phyloP scores from a whole-genome alignment of 2,888 invertebrate species.

The Lepidocyrtinus sp. region DNA sequence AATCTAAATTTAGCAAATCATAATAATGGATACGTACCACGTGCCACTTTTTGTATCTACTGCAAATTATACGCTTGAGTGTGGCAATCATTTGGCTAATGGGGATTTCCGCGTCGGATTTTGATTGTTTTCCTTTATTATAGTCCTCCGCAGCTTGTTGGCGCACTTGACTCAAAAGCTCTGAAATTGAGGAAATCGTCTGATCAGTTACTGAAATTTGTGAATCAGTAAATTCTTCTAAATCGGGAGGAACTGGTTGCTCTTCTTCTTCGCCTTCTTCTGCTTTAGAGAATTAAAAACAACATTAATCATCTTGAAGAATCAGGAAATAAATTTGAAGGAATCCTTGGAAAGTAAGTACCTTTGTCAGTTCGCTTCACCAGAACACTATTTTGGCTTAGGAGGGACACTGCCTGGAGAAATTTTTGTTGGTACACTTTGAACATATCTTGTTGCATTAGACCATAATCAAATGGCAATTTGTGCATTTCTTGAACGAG shows the following conservation, averaged over 20 bases:
- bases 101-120: conserved; percentile 42
- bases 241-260: background rate
- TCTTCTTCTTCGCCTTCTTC: no score
- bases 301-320: no score
- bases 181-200: conserved; percentile 28
- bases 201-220: conserved; percentile 40
- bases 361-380: conserved; percentile 21
- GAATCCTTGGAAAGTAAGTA: no score
- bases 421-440: conserved; percentile 46
- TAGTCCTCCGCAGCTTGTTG: conserved; percentile 36
- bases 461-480: conserved; percentile 44
- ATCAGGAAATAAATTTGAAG: no score
- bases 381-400: conserved; percentile 42
- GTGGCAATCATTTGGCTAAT: conserved; percentile 48
- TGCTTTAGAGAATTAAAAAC: no score
- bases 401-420: conserved; percentile 33
- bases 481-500: conserved; percentile 51
- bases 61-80: conserved; percentile 40
- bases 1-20: background rate
- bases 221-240: conserved; percentile 18
- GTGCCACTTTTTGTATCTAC: conserved; percentile 47
- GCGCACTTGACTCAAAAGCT: conserved; percentile 35
- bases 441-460: conserved; percentile 45
- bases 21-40: conserved; percentile 29
- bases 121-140: conserved; percentile 44